A percentile compares a stretch with the other conserved stretches of the same genome.
phyloP scores from a whole-genome alignment of 2,888 invertebrate genomes.

The Nipponacmea schrenckii region DNA sequence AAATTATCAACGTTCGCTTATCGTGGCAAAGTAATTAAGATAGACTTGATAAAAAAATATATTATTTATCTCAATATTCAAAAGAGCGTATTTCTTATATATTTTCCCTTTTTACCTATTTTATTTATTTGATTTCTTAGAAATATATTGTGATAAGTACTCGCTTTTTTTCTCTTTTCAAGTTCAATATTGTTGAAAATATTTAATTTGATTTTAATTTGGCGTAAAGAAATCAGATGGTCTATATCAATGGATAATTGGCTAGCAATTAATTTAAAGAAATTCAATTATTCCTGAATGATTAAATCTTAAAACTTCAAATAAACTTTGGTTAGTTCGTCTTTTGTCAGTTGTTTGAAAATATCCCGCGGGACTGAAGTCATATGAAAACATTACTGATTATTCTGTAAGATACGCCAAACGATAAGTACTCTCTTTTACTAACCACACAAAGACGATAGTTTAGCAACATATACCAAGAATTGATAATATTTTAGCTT shows the following conservation, averaged over 20 bases:
- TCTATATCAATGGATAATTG: not conserved
- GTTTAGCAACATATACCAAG: not conserved
- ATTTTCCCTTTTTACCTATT: too few species aligned
- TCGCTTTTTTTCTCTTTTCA: too few species aligned
- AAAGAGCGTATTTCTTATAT: too few species aligned
- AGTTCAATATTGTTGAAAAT: not conserved
- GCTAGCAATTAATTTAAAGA: conserved; percentile 3
- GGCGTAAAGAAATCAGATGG: conserved; percentile 6
- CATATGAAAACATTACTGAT: conserved; percentile 1
- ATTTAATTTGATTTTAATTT: conserved; percentile 1
- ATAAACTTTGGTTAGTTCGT: not conserved
- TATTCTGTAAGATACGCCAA: not conserved
- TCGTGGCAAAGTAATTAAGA: too few species aligned
- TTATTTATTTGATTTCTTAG: too few species aligned
- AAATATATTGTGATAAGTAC: too few species aligned
- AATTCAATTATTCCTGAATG: not conserved
- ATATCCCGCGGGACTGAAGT: conserved; percentile 5
- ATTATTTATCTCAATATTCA: too few species aligned
- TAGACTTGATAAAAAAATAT: too few species aligned
- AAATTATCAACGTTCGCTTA: too few species aligned
- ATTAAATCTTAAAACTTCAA: conserved; percentile 6
- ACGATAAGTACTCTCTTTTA: conserved; percentile 1
- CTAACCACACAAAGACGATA: conserved; percentile 5
- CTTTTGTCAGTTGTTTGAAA: conserved; percentile 5
- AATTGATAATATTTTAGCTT: conserved; percentile 6